Percentiles rank a stretch among this genome's conserved stretches.
These are phyloP conservation scores for Aspidiotus destructor DNA, from an alignment of 2,888 invertebrate species.

Conservation along the genomic window DNA sequence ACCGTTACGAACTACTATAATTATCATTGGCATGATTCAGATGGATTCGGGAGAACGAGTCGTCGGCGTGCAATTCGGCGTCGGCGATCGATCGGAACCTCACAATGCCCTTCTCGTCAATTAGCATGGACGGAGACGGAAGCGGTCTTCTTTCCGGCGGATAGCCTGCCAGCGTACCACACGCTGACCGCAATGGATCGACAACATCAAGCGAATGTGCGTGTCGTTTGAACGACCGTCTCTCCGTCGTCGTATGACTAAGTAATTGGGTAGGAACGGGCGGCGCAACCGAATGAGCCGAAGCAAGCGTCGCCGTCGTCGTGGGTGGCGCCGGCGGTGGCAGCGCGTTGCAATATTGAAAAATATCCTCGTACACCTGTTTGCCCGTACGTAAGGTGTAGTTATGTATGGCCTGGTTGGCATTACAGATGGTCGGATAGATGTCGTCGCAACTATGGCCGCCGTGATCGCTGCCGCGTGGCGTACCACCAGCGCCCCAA, in stretches of 20 bases:
- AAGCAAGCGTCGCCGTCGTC: not conserved
- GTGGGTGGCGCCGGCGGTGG: constrained; percentile 22
- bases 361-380: constrained; percentile 61
- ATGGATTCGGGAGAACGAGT: constrained; percentile 13
- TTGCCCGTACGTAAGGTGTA: constrained; percentile 61
- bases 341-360: constrained; percentile 42
- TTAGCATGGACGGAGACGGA: constrained; percentile 58
- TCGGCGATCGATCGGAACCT: constrained; percentile 64
- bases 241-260: constrained; percentile 37
- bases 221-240: constrained; percentile 42
- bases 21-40: constrained; percentile 14
- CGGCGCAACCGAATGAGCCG: constrained; percentile 9
- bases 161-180: constrained; percentile 33
- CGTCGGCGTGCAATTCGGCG: constrained; percentile 34
- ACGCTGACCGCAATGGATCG: constrained; percentile 40
- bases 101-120: constrained; percentile 83
- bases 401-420: constrained; percentile 74
- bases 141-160: constrained; percentile 36
- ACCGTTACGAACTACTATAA: constrained; percentile 16
- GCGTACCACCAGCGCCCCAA: constrained; percentile 52
- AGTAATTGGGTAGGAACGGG: constrained; percentile 34
- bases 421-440: constrained; percentile 75
- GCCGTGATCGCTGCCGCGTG: constrained; percentile 44
- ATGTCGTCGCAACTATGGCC: constrained; percentile 63
- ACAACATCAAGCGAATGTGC: constrained; percentile 37